Conservation (phyloP, 2,888 invertebrate species). For the Euzetes globulus region DNA sequence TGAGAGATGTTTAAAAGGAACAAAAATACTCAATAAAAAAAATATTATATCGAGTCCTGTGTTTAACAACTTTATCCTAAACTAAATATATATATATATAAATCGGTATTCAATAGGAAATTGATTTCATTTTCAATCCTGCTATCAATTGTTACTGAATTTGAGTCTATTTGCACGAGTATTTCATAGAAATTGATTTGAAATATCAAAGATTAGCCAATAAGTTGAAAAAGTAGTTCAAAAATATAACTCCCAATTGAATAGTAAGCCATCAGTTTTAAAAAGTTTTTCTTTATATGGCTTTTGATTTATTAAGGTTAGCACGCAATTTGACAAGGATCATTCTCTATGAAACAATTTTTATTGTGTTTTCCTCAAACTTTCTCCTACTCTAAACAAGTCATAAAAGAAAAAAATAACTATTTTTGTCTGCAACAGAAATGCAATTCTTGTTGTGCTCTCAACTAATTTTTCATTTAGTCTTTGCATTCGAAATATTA, state of each 20-base stretch:
- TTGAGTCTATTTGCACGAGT: background rate
- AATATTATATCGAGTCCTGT: background rate
- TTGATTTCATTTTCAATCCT: background rate
- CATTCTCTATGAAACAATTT: background rate
- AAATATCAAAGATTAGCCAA: constrained; percentile 16
- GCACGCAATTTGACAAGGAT: constrained; percentile 26
- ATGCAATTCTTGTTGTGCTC: too few relatives aligned
- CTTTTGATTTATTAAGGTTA: constrained; percentile 29
- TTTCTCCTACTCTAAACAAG: background rate
- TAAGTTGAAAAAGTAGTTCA: constrained; percentile 15
- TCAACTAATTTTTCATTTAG: background rate
- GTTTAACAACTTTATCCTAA: constrained; percentile 11
- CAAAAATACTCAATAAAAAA: background rate
- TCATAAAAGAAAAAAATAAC: background rate
- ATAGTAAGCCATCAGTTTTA: constrained; percentile 23
- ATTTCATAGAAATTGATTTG: constrained; percentile 4
- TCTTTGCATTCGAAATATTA: background rate
- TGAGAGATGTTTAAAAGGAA: background rate
- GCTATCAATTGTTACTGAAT: background rate
- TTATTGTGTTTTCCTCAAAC: background rate
- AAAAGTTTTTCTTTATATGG: constrained; percentile 16
- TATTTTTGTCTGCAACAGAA: background rate
- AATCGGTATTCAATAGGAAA: background rate
- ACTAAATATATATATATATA: background rate
- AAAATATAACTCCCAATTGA: constrained; percentile 17